phyloP scores from a whole-genome alignment of 2,888 invertebrate genomes.

The Hypomecis punctinalis region DNA sequence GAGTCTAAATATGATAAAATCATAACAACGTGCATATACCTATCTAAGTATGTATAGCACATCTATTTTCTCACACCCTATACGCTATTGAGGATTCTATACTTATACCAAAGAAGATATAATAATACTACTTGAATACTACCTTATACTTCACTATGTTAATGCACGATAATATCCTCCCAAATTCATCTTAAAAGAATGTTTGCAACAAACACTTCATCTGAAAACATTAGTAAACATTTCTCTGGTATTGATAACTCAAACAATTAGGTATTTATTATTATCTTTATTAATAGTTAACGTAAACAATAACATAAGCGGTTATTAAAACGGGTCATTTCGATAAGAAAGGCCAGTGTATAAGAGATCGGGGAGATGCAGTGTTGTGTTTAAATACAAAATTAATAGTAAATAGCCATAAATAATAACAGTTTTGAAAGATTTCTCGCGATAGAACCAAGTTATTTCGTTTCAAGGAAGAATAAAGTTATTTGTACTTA shows the following conservation, averaged over 20 bases:
- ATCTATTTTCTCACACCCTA: too few species aligned
- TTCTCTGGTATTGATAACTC: constrained; percentile 8
- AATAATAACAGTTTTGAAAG: neutral
- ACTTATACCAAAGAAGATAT: too few species aligned
- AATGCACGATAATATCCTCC: neutral
- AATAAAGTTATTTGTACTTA: neutral
- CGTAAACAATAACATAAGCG: constrained; percentile 20
- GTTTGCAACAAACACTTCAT: neutral
- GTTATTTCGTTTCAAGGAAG: too few species aligned
- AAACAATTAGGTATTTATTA: constrained; percentile 7
- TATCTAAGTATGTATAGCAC: too few species aligned
- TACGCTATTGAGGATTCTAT: too few species aligned
- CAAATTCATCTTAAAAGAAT: neutral
- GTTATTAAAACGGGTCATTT: constrained; percentile 5
- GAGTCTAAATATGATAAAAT: too few species aligned
- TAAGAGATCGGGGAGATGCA: constrained; percentile 4
- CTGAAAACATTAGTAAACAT: constrained; percentile 9
- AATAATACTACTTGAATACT: too few species aligned
- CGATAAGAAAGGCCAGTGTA: constrained; percentile 22
- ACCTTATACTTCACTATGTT: too few species aligned
- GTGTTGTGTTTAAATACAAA: neutral
- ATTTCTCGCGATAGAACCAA: too few species aligned
- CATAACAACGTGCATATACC: too few species aligned
- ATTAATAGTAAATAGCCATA: neutral
- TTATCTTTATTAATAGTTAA: constrained; percentile 5